Base-by-base conservation (phyloP, 1,140 invertebrate genomes). In the Halesus radiatus region DNA sequence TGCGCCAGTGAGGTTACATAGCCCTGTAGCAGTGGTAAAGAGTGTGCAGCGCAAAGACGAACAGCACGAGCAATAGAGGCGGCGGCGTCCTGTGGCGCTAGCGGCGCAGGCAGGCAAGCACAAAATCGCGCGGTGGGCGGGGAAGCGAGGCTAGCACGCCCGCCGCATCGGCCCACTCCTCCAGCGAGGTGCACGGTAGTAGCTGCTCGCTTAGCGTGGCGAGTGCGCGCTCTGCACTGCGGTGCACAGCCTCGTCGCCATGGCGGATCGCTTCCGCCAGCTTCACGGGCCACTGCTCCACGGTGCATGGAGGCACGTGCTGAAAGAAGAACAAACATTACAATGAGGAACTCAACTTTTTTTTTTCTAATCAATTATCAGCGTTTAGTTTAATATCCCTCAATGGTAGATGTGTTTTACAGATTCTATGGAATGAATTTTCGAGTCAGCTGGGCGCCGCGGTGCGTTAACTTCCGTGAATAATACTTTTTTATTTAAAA, bases 211-310 rank as follows among this genome's bases (percentile, higher is more conserved):
- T 95, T 84, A 98, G 96, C 3, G 92, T 91, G 15, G 92, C 90
- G 62, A 99, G 92, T 56, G 97, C 91, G 77, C 92, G 92, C 86
- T 98, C 96, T 18, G 96, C 96, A 37, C 93, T 93, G 88, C 98
- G 98, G 13, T 97, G 89, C 86, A 98, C 91, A 13, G 92, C 90
- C 87, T 97, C 96, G 90, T 99, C 98, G 89, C 98, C 98, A 85
- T 97, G 94, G 5, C 98, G 93, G 84, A 99, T 97, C 86, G 96
- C 98, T 85, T 98, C 96, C 29, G 97, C 98, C 77, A 99, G 89
- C 80, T 94, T 93, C 5, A 93, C 91, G 5, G 96, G 93, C 98
- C 98, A 99, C 81, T 96, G 94, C 75, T 95, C 94, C 78, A 95
- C 94, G 18, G 91, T 92, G 13, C 92, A 90, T n/a, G 95, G 92